phyloP scores from a whole-genome alignment of 2,797 vertebrate genomes.

The Acanthurus leucopareius region DNA sequence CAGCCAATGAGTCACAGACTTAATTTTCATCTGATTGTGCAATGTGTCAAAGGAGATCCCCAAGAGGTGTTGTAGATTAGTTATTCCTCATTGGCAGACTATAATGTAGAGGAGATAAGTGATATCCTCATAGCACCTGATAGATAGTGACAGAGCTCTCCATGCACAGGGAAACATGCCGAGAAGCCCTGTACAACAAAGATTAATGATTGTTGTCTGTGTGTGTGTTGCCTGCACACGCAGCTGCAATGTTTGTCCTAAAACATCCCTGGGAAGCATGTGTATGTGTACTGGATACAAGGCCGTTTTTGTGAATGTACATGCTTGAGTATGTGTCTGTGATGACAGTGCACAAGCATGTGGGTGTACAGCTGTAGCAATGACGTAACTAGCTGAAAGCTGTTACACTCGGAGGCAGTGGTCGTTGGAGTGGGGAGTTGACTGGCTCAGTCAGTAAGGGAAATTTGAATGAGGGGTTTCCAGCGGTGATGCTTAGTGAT shows the following conservation, averaged over 20 bases:
- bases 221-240: background rate
- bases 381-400: slow-evolving; percentile 73
- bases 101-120: slow-evolving; percentile 43
- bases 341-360: slow-evolving; percentile 55
- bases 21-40: slow-evolving; percentile 62
- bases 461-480: slow-evolving; percentile 71
- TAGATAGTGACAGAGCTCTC: background rate
- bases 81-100: slow-evolving; percentile 38
- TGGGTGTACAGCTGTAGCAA: slow-evolving; percentile 66
- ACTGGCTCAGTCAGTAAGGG: slow-evolving; percentile 19
- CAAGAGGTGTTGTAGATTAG: slow-evolving; percentile 50
- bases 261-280: slow-evolving; percentile 33
- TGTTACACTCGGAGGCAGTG: slow-evolving; percentile 38
- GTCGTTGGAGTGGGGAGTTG: slow-evolving; percentile 29
- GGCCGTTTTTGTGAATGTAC: slow-evolving; percentile 31
- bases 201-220: slow-evolving; percentile 22
- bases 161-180: background rate
- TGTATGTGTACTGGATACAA: background rate
- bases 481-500: slow-evolving; percentile 41
- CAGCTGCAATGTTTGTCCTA: slow-evolving; percentile 33
- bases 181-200: background rate
- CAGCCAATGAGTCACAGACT: slow-evolving; percentile 53
- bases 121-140: slow-evolving; percentile 33
- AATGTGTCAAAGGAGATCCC: slow-evolving; percentile 67
- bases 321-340: slow-evolving; percentile 26